A percentile compares a stretch with the other conserved stretches of the same genome.
Evolutionary conservation across 2,113 vertebrate species (phyloP).

Genomic region (Alosa alosa): DNA sequence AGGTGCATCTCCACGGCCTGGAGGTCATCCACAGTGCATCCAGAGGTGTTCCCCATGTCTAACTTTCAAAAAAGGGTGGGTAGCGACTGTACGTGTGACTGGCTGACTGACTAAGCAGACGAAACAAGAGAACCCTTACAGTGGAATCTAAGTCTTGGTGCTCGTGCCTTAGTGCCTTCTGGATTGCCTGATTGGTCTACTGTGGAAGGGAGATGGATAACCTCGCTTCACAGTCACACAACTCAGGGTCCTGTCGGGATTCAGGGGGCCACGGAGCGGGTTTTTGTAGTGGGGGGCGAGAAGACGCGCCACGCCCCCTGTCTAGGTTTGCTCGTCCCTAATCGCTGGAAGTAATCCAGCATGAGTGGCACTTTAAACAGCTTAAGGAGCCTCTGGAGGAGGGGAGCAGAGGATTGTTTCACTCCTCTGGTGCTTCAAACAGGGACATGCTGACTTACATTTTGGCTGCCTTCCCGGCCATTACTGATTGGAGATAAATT

Average conservation of each 20-base stretch:
- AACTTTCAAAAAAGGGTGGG: not conserved
- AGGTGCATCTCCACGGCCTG: slow-evolving; percentile 90
- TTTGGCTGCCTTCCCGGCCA: not conserved
- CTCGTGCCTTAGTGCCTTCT: not conserved
- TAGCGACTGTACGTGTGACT: not conserved
- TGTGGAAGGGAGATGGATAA: slow-evolving; percentile 58
- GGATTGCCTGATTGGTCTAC: slow-evolving; percentile 62
- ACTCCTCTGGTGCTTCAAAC: slow-evolving; percentile 13
- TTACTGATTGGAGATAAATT: not conserved
- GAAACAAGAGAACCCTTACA: not conserved
- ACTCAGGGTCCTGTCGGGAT: slow-evolving; percentile 46
- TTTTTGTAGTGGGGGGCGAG: slow-evolving; percentile 59
- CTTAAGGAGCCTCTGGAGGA: slow-evolving; percentile 51
- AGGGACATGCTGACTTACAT: slow-evolving; percentile 55
- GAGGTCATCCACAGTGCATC: slow-evolving; percentile 81
- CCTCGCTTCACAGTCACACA: slow-evolving; percentile 67
- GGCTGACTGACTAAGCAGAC: no score
- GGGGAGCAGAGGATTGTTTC: slow-evolving; percentile 40
- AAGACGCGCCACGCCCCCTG: slow-evolving; percentile 42
- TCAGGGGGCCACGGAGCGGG: not conserved
- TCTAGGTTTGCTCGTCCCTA: slow-evolving; percentile 47
- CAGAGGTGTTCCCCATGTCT: slow-evolving; percentile 79
- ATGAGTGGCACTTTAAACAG: slow-evolving; percentile 40
- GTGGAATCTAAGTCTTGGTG: not conserved
- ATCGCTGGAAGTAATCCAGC: slow-evolving; percentile 64